These are phyloP conservation scores for Listrodromus nycthemerus DNA, from an alignment of 2,888 invertebrate species.

Conservation along the genomic window DNA sequence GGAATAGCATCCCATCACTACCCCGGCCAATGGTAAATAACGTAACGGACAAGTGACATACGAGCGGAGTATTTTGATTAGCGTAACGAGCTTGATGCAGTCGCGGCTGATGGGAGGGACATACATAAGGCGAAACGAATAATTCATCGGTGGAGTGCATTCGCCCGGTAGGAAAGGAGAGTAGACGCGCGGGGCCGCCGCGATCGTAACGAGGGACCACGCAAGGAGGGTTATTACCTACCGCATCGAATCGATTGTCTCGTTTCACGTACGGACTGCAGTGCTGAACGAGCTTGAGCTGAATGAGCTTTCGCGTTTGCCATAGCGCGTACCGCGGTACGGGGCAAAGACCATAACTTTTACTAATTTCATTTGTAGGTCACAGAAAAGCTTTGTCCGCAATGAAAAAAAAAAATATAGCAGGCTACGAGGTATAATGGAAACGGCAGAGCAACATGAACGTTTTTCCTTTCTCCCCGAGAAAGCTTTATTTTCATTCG, in stretches of 20 bases:
- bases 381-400: too few species aligned
- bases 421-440: too few species aligned
- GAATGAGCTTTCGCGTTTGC: constrained; percentile 34
- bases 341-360: not conserved
- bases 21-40: constrained; percentile 25
- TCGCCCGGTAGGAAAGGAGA: constrained; percentile 21
- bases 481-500: too few species aligned
- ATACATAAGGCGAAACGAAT: constrained; percentile 53
- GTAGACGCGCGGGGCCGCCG: constrained; percentile 20
- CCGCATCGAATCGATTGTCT: constrained; percentile 66
- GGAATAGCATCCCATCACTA: not conserved
- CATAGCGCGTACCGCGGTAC: not conserved
- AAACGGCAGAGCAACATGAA: too few species aligned
- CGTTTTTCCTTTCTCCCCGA: too few species aligned
- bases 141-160: constrained; percentile 47
- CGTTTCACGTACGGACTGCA: constrained; percentile 38
- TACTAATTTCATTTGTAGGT: too few species aligned
- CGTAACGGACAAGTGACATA: constrained; percentile 32
- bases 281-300: constrained; percentile 16
- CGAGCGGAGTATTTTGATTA: constrained; percentile 53
- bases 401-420: too few species aligned
- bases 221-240: constrained; percentile 61
- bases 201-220: constrained; percentile 56
- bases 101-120: constrained; percentile 34
- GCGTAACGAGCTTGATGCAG: constrained; percentile 44